These are phyloP conservation scores for Cardiocondyla obscurior DNA, from an alignment of 1,140 invertebrate genomes.

Conservation along the genomic window DNA sequence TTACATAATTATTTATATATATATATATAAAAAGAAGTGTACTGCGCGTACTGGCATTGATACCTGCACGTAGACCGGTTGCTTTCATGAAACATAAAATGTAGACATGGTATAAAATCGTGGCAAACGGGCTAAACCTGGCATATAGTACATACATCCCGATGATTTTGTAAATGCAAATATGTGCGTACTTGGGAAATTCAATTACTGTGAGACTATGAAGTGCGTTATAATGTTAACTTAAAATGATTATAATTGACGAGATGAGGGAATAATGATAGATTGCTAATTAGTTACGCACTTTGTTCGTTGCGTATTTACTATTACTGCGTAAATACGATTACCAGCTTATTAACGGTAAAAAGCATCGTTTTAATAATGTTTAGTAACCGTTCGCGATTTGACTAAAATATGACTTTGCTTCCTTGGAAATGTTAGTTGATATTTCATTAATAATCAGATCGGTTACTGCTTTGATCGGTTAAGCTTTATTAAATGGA, in stretches of 20 bases:
- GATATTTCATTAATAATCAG: background rate
- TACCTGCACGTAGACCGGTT: background rate
- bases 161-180: background rate
- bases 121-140: background rate
- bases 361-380: background rate
- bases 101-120: background rate
- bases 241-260: conserved; percentile 10
- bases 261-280: conserved; percentile 20
- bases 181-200: background rate
- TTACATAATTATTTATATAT: background rate
- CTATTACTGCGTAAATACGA: background rate
- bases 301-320: background rate
- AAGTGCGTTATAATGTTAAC: conserved; percentile 10
- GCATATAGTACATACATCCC: background rate
- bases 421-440: background rate
- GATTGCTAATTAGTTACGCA: background rate
- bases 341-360: background rate
- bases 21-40: background rate
- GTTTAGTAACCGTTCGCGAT: background rate
- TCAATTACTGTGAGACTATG: background rate
- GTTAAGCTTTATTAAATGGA: conserved; percentile 12
- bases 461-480: conserved; percentile 25
- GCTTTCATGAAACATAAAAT: background rate
- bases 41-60: background rate
- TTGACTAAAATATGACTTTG: background rate